Evolutionary conservation across 1,140 invertebrate species (phyloP).

Genomic region (Leptinotarsa texana): DNA sequence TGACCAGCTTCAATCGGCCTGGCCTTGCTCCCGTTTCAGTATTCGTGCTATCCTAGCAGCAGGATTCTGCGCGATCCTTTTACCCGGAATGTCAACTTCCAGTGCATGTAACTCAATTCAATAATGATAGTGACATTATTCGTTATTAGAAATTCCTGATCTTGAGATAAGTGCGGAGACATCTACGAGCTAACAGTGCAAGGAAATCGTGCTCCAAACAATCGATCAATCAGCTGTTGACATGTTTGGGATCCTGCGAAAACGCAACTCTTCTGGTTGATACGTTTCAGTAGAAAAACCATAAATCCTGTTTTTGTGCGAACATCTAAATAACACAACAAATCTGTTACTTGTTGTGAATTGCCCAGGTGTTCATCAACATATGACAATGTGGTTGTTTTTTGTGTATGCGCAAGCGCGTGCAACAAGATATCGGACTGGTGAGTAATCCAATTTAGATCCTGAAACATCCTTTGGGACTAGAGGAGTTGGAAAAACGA

Average conservation of each 20-base stretch:
- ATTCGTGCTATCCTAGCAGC: constrained; percentile 30
- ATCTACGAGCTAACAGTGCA: no score
- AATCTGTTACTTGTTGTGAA: not conserved
- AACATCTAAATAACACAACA: no score
- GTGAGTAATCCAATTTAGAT: constrained; percentile 39
- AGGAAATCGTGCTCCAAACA: no score
- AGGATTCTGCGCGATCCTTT: constrained; percentile 31
- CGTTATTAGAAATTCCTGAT: not conserved
- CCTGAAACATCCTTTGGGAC: not conserved
- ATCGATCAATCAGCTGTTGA: no score
- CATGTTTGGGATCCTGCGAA: no score
- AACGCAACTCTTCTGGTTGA: no score
- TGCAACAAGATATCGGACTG: constrained; percentile 44
- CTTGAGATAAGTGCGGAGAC: not conserved
- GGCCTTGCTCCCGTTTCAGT: constrained; percentile 42
- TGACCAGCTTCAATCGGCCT: constrained; percentile 31
- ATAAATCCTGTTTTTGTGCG: no score
- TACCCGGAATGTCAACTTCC: constrained; percentile 43
- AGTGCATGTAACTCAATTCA: constrained; percentile 34
- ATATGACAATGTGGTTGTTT: constrained; percentile 27
- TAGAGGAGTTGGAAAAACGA: not conserved
- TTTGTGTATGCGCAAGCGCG: constrained; percentile 43
- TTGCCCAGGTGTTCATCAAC: not conserved
- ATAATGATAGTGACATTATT: not conserved
- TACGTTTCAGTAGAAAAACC: no score